phyloP scores from a whole-genome alignment of 2,888 invertebrate genomes.

The Aleiodes testaceus region DNA sequence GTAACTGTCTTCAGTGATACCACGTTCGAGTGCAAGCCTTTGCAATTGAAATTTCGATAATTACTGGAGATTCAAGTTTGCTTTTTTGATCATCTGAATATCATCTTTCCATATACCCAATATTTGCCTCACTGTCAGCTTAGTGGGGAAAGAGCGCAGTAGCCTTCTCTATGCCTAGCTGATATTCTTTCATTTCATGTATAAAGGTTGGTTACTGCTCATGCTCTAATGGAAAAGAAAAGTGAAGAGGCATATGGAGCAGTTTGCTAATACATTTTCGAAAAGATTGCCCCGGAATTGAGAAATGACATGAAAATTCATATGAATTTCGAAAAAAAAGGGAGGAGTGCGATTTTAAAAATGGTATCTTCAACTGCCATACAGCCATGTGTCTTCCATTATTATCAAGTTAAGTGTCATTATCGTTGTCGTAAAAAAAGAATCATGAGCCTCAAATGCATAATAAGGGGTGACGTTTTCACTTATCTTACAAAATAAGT shows the following conservation, averaged over 20 bases:
- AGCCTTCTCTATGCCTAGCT: no score
- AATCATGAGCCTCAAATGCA: no score
- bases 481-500: no score
- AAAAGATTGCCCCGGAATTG: not conserved
- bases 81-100: not conserved
- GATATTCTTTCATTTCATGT: no score
- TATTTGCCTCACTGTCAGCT: no score
- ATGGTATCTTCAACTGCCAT: not conserved
- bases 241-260: not conserved
- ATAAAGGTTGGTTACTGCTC: no score
- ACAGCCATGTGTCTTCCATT: not conserved
- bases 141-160: no score
- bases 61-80: not conserved
- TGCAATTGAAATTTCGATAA: not conserved
- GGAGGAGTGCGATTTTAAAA: not conserved
- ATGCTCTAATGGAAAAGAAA: no score
- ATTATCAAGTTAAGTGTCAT: not conserved
- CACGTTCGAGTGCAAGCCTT: not conserved
- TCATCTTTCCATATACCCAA: not conserved
- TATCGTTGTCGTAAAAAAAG: no score
- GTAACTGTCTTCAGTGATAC: not conserved
- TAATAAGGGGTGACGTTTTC: no score
- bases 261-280: not conserved
- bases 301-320: not conserved
- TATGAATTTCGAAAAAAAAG: slow-evolving; percentile 1